A percentile compares a stretch with the other conserved stretches of the same genome.
phyloP scores from a whole-genome alignment of 2,797 vertebrate species.

The Anas bahamensis region DNA sequence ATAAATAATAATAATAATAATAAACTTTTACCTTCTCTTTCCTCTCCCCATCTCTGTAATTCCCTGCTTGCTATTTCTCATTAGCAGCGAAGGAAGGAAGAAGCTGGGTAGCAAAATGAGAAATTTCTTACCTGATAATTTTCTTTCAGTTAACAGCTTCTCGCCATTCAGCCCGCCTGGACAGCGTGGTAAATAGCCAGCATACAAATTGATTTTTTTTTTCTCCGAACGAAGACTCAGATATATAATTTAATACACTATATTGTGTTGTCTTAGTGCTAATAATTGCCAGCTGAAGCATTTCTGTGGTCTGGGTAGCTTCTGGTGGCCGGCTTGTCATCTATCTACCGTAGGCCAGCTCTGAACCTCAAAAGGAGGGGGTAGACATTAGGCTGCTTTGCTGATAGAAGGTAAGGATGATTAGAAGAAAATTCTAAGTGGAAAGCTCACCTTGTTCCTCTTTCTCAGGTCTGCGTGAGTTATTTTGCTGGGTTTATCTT shows the following conservation, averaged over 20 bases:
- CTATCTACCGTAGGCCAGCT: not conserved
- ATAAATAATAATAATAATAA: not conserved
- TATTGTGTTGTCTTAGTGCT: not conserved
- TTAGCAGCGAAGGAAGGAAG: constrained; percentile 39
- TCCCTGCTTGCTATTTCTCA: constrained; percentile 41
- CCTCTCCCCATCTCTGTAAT: not conserved
- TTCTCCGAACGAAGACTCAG: not conserved
- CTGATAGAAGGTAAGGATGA: not conserved
- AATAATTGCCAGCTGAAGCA: not conserved
- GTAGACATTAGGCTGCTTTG: not conserved
- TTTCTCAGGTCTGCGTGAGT: not conserved
- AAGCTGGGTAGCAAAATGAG: constrained; percentile 59
- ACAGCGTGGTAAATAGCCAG: not conserved
- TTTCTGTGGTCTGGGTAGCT: not conserved
- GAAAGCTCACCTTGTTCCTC: not conserved
- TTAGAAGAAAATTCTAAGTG: not conserved
- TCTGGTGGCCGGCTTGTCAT: not conserved
- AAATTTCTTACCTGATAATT: constrained; percentile 61
- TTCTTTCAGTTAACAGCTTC: constrained; percentile 40
- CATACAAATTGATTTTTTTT: constrained; percentile 1
- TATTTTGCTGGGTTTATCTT: not conserved
- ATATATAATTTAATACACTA: not conserved
- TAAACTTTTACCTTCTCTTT: not conserved
- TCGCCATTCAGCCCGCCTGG: not conserved
- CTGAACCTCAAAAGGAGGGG: not conserved